A percentile compares a stretch with the other conserved stretches of the same genome.
Evolutionary conservation across 1,140 invertebrate species (phyloP).

Genomic region (Caenorhabditis inopinata): DNA sequence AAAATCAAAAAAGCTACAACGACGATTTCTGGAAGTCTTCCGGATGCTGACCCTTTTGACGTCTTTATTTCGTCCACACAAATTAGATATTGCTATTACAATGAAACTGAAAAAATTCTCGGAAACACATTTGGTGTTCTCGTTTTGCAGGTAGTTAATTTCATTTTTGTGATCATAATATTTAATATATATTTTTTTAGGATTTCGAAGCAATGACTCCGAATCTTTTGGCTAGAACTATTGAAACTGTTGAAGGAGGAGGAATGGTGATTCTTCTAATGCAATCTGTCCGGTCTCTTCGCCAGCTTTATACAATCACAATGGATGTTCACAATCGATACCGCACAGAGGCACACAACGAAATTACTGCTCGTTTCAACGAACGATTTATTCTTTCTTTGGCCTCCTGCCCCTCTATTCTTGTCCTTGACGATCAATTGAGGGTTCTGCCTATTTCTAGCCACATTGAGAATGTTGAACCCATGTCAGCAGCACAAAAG

Average conservation of each 20-base stretch:
- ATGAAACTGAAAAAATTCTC: constrained; percentile 93
- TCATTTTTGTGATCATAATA: background rate
- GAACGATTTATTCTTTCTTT: constrained; percentile 90
- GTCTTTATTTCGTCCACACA: constrained; percentile 91
- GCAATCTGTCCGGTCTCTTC: constrained; percentile 81
- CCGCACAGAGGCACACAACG: constrained; percentile 88
- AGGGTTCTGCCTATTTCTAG: constrained; percentile 88
- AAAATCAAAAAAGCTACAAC: constrained; percentile 82
- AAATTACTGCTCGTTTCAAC: constrained; percentile 91
- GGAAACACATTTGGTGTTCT: constrained; percentile 97
- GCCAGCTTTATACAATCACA: constrained; percentile 90
- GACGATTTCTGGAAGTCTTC: constrained; percentile 71
- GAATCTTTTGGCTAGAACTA: constrained; percentile 90
- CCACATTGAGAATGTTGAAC: constrained; percentile 77
- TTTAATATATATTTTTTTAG: constrained; percentile 68
- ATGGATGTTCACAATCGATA: constrained; percentile 98
- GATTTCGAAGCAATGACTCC: constrained; percentile 99
- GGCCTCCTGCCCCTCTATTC: constrained; percentile 80
- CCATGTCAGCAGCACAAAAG: constrained; percentile 69
- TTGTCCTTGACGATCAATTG: constrained; percentile 90
- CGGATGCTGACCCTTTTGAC: constrained; percentile 93
- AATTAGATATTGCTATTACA: constrained; percentile 94
- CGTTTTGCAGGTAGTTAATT: constrained; percentile 77
- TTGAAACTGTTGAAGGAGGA: constrained; percentile 98
- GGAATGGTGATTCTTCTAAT: constrained; percentile 85